phyloP scores from a whole-genome alignment of 2,113 vertebrate species.

The Xiphias gladius region DNA sequence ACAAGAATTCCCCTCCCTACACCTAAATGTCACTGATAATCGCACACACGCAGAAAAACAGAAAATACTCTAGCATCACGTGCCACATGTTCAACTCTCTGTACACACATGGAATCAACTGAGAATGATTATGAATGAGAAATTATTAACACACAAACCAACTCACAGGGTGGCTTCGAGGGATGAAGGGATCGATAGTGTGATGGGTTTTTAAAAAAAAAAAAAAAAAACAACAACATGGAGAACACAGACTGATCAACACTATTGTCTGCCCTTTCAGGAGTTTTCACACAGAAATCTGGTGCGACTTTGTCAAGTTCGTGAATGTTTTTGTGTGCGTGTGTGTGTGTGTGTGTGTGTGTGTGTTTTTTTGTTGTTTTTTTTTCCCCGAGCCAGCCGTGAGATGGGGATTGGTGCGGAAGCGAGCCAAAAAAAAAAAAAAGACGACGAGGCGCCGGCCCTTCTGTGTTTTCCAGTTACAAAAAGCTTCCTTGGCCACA shows the following conservation, averaged over 20 bases:
- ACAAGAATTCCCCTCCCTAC: slow-evolving; percentile 58
- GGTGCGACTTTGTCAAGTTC: slow-evolving; percentile 45
- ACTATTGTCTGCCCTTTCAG: slow-evolving; percentile 31
- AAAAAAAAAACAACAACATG: slow-evolving; percentile 12
- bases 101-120: slow-evolving; percentile 72
- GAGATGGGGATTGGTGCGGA: not conserved
- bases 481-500: slow-evolving; percentile 35
- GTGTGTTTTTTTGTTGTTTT: slow-evolving; percentile 2
- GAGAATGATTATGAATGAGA: slow-evolving; percentile 69
- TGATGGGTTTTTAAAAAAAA: slow-evolving; percentile 36
- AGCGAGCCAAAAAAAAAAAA: not conserved
- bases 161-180: slow-evolving; percentile 55
- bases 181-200: slow-evolving; percentile 55
- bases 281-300: slow-evolving; percentile 44
- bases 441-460: not conserved
- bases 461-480: slow-evolving; percentile 70
- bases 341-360: no score
- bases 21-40: slow-evolving; percentile 66
- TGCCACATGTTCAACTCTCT: slow-evolving; percentile 39
- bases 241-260: slow-evolving; percentile 39
- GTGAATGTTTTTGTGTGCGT: slow-evolving; percentile 33
- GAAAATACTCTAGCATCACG: slow-evolving; percentile 39
- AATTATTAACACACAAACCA: slow-evolving; percentile 47
- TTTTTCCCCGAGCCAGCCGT: slow-evolving; percentile 23
- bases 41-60: slow-evolving; percentile 54